A percentile compares a stretch with the other conserved stretches of the same genome.
phyloP scores from a whole-genome alignment of 1,140 invertebrate species.

The Orius laevigatus region DNA sequence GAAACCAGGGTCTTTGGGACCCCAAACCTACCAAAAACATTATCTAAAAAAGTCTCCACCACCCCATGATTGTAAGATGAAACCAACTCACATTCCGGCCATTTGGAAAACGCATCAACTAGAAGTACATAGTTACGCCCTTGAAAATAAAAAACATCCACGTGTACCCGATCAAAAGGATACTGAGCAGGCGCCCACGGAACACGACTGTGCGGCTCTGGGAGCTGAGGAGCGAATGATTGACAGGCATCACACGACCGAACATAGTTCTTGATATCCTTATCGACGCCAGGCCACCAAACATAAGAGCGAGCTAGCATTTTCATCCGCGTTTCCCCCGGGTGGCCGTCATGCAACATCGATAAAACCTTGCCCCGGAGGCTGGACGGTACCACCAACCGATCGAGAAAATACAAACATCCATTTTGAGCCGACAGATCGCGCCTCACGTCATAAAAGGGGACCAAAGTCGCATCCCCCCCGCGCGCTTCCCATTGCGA shows the following conservation, averaged over 20 bases:
- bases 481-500: background rate
- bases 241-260: slow-evolving; percentile 19
- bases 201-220: slow-evolving; percentile 5
- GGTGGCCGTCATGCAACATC: slow-evolving; percentile 19
- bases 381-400: slow-evolving; percentile 14
- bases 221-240: background rate
- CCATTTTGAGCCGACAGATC: background rate
- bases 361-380: slow-evolving; percentile 10
- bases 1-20: slow-evolving; percentile 1
- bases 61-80: slow-evolving; percentile 1
- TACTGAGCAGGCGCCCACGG: background rate
- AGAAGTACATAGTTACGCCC: slow-evolving; percentile 6
- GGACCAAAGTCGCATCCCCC: background rate
- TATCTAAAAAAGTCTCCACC: slow-evolving; percentile 4
- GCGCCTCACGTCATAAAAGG: background rate
- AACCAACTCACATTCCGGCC: slow-evolving; percentile 1
- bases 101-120: slow-evolving; percentile 10
- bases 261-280: slow-evolving; percentile 22
- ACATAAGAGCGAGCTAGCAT: slow-evolving; percentile 20
- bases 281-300: slow-evolving; percentile 21
- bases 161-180: slow-evolving; percentile 5
- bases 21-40: slow-evolving; percentile 8
- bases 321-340: slow-evolving; percentile 24
- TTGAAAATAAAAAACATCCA: slow-evolving; percentile 4
- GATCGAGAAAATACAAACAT: background rate